Evolutionary conservation across 1,140 invertebrate species (phyloP).

Genomic region (Penaeus chinensis): DNA sequence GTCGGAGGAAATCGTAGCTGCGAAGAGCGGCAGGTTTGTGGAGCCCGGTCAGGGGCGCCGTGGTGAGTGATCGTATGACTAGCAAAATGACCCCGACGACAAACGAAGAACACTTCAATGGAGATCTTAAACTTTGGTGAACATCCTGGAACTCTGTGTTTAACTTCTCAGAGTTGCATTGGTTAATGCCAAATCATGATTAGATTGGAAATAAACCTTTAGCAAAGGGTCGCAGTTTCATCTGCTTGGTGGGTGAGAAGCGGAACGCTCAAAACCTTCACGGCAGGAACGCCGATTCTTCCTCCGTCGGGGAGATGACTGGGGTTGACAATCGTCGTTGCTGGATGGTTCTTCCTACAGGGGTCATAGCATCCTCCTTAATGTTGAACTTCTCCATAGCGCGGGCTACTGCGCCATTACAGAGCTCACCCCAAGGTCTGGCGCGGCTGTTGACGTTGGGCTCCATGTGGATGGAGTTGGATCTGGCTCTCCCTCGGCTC

Average conservation of each 20-base stretch:
- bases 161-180: too few species aligned
- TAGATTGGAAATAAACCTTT: background rate
- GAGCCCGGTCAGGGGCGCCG: too few species aligned
- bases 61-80: too few species aligned
- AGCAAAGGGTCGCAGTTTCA: background rate
- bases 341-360: background rate
- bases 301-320: conserved; percentile 27
- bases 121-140: too few species aligned
- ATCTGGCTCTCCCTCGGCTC: conserved; percentile 32
- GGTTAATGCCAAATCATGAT: background rate
- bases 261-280: background rate
- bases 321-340: conserved; percentile 35
- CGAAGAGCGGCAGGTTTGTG: too few species aligned
- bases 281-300: background rate
- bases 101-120: too few species aligned
- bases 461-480: conserved; percentile 35
- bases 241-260: background rate
- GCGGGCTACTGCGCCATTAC: conserved; percentile 58
- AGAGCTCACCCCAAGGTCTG: conserved; percentile 60
- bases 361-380: conserved; percentile 36
- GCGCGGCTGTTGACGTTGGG: conserved; percentile 33
- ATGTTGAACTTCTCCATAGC: conserved; percentile 62
- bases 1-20: too few species aligned
- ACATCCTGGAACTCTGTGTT: too few species aligned
- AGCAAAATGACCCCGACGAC: too few species aligned